phyloP scores from a whole-genome alignment of 2,113 vertebrate genomes.

The Bungarus multicinctus region DNA sequence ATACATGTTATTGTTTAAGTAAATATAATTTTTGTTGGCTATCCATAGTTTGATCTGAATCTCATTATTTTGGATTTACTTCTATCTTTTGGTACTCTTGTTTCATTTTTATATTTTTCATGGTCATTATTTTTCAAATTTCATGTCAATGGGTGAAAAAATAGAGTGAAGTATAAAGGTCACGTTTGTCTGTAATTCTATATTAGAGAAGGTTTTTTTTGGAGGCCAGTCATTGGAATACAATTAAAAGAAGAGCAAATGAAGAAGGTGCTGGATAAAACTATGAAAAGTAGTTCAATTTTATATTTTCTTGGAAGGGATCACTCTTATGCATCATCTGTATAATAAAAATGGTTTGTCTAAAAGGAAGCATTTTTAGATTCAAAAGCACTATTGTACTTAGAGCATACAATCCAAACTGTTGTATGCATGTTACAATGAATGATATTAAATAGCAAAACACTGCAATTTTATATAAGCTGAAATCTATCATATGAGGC shows the following conservation, averaged over 20 bases:
- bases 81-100: background rate
- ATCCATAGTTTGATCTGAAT: background rate
- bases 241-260: background rate
- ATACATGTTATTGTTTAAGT: background rate
- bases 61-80: background rate
- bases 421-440: background rate
- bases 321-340: background rate
- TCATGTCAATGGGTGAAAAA: background rate
- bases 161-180: background rate
- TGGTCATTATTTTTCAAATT: background rate
- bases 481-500: background rate
- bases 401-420: background rate
- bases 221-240: background rate
- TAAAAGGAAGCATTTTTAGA: background rate
- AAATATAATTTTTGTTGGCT: background rate
- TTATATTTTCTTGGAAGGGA: background rate
- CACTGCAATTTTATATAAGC: background rate
- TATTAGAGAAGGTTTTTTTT: background rate
- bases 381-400: background rate
- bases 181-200: background rate
- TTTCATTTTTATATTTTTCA: background rate
- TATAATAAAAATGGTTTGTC: slow-evolving; percentile 4
- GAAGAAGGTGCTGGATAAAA: background rate
- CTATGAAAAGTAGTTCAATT: background rate
- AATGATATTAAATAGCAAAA: background rate